Evolutionary conservation across 2,113 vertebrate species (phyloP).

Genomic region (Archilochus colubris): DNA sequence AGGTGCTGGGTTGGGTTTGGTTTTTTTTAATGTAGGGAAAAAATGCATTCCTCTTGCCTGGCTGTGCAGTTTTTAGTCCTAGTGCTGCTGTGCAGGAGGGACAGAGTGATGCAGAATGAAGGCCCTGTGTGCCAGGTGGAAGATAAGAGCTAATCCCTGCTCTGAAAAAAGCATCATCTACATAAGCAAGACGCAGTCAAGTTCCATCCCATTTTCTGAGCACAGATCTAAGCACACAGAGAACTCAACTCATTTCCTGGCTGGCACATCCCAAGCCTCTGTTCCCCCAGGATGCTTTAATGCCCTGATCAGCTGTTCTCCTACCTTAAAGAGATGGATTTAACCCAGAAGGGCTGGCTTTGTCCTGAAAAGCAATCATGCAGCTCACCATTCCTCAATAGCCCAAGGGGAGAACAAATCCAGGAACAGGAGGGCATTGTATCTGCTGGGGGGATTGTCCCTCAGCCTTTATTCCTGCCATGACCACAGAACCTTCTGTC

Average conservation of each 20-base stretch:
- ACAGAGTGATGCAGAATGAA: background rate
- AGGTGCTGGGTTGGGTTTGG: too few relatives aligned
- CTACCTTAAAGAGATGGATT: background rate
- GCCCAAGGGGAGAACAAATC: background rate
- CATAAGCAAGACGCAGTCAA: slow-evolving; percentile 47
- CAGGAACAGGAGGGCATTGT: background rate
- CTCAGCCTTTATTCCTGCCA: background rate
- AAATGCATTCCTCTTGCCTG: background rate
- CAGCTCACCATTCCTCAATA: background rate
- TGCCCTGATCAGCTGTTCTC: slow-evolving; percentile 3
- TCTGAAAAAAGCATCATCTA: slow-evolving; percentile 42
- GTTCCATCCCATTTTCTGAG: background rate
- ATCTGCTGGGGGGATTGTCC: background rate
- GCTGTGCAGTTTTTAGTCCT: background rate
- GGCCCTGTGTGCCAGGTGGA: slow-evolving; percentile 51
- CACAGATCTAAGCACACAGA: background rate
- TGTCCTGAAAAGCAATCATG: background rate
- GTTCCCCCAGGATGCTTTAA: background rate
- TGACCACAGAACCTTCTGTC: background rate
- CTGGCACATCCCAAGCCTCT: background rate
- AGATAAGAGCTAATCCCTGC: slow-evolving; percentile 63
- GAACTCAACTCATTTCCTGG: slow-evolving; percentile 16
- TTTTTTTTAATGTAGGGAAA: background rate
- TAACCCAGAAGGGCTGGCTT: background rate
- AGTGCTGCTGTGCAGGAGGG: background rate